A percentile compares a stretch with the other conserved stretches of the same genome.
Conservation (phyloP, 2,113 vertebrate species). For the Halcyon senegalensis region DNA sequence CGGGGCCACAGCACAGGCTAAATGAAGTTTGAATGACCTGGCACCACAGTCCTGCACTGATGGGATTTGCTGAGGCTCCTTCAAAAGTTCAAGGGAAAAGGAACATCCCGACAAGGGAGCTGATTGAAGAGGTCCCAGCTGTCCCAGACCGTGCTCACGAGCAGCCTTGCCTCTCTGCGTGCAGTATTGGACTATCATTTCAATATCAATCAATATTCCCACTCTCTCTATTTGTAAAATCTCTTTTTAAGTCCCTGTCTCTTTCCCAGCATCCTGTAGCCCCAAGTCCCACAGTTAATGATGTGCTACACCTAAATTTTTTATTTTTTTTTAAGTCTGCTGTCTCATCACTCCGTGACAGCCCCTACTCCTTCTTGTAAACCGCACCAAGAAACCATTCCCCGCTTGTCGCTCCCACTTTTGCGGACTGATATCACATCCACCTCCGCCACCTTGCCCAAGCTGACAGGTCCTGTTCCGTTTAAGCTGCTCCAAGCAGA, state of each 20-base stretch:
- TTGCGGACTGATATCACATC: background rate
- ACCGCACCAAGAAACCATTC: background rate
- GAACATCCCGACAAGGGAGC: rapidly evolving
- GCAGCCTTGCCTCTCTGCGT: background rate
- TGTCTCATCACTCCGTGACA: rapidly evolving
- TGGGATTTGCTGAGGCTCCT: background rate
- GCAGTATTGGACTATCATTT: background rate
- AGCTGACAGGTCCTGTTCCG: background rate
- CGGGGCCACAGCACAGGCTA: background rate
- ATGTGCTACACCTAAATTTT: background rate
- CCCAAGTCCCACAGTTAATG: background rate
- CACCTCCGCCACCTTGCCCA: background rate
- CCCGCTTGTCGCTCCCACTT: background rate
- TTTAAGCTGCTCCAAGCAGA: background rate
- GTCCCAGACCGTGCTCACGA: rapidly evolving
- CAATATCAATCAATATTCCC: background rate
- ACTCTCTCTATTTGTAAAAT: background rate
- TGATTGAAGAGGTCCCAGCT: background rate
- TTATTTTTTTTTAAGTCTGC: background rate
- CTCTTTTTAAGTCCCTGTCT: background rate
- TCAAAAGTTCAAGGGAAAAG: background rate
- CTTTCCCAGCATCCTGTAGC: background rate
- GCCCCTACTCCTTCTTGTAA: background rate
- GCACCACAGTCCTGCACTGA: rapidly evolving
- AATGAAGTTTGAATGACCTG: background rate